Conservation (phyloP, 2,797 vertebrate species). For the Epinephelus malabaricus region DNA sequence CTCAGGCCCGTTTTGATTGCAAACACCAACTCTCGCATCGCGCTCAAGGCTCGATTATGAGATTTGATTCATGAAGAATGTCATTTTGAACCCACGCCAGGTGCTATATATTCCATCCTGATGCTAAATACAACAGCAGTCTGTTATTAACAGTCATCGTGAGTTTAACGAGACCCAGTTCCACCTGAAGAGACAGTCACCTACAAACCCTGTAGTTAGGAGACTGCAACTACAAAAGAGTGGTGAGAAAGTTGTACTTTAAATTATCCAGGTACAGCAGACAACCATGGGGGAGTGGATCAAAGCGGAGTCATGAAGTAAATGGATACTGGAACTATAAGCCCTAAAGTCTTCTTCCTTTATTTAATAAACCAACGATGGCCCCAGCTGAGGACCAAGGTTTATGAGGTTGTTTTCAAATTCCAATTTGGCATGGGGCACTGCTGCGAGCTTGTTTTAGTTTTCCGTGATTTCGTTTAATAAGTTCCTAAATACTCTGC, state of each 20-base stretch:
- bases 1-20: conserved; percentile 70
- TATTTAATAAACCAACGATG: conserved; percentile 74
- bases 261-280: conserved; percentile 53
- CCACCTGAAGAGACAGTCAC: conserved; percentile 28
- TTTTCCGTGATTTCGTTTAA: conserved; percentile 84
- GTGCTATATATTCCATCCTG: conserved; percentile 11
- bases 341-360: conserved; percentile 68
- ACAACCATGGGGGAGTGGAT: conserved; percentile 57
- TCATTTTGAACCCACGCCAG: conserved; percentile 53
- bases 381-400: conserved; percentile 69
- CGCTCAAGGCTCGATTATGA: conserved; percentile 65
- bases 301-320: conserved; percentile 65
- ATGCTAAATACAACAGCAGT: conserved; percentile 39
- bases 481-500: conserved; percentile 79
- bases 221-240: conserved; percentile 1
- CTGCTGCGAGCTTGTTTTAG: conserved; percentile 66
- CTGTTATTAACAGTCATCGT: conserved; percentile 34
- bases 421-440: conserved; percentile 72
- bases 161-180: conserved; percentile 9
- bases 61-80: conserved; percentile 68
- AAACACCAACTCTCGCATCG: conserved; percentile 67
- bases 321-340: conserved; percentile 64
- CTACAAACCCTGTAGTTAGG: conserved; percentile 6
- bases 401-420: conserved; percentile 81
- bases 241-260: conserved; percentile 39